Percentiles rank a stretch among this genome's conserved stretches.
phyloP scores from a whole-genome alignment of 2,797 vertebrate genomes.

The Argyrosomus regius region DNA sequence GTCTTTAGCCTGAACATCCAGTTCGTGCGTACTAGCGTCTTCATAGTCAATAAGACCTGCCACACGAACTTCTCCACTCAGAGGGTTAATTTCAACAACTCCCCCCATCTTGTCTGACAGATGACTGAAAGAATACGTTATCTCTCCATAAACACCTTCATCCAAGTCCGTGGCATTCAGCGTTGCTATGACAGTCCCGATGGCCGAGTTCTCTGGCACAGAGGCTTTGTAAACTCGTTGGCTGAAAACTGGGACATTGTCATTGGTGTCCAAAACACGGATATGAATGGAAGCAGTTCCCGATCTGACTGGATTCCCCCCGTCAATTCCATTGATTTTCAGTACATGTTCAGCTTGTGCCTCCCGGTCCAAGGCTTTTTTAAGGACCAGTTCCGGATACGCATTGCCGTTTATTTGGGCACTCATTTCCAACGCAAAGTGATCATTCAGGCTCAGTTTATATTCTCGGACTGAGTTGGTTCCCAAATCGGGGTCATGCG shows the following conservation, averaged over 20 bases:
- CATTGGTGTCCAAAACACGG: conserved; percentile 86
- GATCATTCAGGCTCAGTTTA: conserved; percentile 77
- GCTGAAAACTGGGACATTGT: conserved; percentile 86
- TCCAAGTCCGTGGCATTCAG: conserved; percentile 85
- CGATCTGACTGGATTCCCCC: conserved; percentile 82
- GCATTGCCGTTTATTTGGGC: conserved; percentile 78
- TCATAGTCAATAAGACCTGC: conserved; percentile 84
- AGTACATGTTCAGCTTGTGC: conserved; percentile 77
- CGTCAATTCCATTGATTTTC: conserved; percentile 85
- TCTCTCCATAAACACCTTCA: conserved; percentile 82
- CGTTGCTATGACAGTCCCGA: conserved; percentile 76
- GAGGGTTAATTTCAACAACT: conserved; percentile 77
- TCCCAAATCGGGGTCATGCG: conserved; percentile 81
- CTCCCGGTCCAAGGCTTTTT: conserved; percentile 85
- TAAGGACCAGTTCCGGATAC: conserved; percentile 85
- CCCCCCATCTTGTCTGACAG: conserved; percentile 79
- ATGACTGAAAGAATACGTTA: conserved; percentile 83
- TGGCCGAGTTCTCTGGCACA: conserved; percentile 79
- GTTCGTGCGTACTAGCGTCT: conserved; percentile 79
- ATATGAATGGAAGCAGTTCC: conserved; percentile 82
- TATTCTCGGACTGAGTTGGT: conserved; percentile 78
- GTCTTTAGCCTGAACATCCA: conserved; percentile 87
- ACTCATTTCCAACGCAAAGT: conserved; percentile 82
- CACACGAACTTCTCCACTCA: conserved; percentile 81
- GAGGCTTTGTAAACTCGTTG: conserved; percentile 82